Evolutionary conservation across 2,888 invertebrate genomes (phyloP).

Genomic region (Morpho helenor): DNA sequence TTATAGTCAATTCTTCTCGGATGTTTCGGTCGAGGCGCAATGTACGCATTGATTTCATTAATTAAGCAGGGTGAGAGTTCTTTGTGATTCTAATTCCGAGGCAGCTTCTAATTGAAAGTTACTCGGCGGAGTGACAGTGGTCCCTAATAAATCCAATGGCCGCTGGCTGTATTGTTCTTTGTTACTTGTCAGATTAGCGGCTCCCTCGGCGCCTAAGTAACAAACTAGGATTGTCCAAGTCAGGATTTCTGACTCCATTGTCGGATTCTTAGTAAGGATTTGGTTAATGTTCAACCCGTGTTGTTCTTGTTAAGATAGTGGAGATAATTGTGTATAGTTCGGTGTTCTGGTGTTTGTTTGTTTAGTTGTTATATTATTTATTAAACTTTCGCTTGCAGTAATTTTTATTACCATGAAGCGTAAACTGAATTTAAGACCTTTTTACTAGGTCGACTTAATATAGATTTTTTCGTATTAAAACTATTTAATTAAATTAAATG

Average conservation of each 20-base stretch:
- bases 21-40: slow-evolving; percentile 2
- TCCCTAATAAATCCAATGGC: slow-evolving; percentile 47
- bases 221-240: slow-evolving; percentile 44
- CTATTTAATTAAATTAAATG: too few relatives aligned
- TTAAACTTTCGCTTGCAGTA: too few relatives aligned
- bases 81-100: slow-evolving; percentile 27
- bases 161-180: slow-evolving; percentile 43
- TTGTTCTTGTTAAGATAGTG: background rate
- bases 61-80: background rate
- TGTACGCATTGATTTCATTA: slow-evolving; percentile 5
- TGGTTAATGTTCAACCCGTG: slow-evolving; percentile 2
- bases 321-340: background rate
- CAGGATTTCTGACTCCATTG: slow-evolving; percentile 36
- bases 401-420: too few relatives aligned
- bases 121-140: slow-evolving; percentile 48
- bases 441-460: too few relatives aligned
- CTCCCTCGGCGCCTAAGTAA: slow-evolving; percentile 47
- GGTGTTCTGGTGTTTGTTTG: background rate
- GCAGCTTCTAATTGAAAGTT: slow-evolving; percentile 51
- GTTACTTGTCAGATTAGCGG: slow-evolving; percentile 54
- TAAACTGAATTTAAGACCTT: too few relatives aligned
- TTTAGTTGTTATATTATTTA: too few relatives aligned
- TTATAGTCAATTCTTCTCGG: background rate
- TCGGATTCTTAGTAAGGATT: slow-evolving; percentile 30
- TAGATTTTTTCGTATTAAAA: too few relatives aligned